Evolutionary conservation across 2,888 invertebrate species (phyloP), one percentile per base, ranked within the genome.

Genomic region (Exephanes ischioxanthus): DNA sequence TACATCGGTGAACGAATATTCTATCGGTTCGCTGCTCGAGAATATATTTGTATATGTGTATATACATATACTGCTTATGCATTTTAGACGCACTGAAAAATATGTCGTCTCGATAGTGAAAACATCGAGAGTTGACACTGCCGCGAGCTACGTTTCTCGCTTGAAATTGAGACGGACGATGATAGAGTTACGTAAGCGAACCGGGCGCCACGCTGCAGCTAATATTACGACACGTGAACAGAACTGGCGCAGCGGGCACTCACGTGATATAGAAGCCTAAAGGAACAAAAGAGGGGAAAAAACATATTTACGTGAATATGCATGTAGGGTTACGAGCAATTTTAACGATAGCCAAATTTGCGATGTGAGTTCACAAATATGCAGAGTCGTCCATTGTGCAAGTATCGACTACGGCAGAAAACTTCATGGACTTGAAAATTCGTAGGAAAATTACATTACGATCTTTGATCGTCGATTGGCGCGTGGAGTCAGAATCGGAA

Each of bases 101-200:
- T 1, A 58, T 22, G 22, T 58, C 11, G 9, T 22, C 14, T 14
- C 26, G 26, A 14, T 26, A 26, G 58, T 22, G 22, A 11, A 22
- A 26, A 26, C 58, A 58, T 58, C 58, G 26, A 26, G 26, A 14
- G 9, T 58, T 58, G 11, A 58, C 22, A 22, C 22, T 22, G 55
- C 14, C 22, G 55, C 0, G 26, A 58, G 26, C 58, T 26, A 22
- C 26, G 58, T 58, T 58, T 58, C 14, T 22, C 58, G 26, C 58
- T 26, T 26, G 58, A 22, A 58, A 58, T 22, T 58, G 58, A 58
- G 26, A 58, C 58, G 58, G 58, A 58, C 22, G 5, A 58, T 58
- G 58, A 58, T 58, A 26, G 58, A 58, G 58, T 58, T 58, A 58
- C 58, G 58, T 26, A 58, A 58, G 58, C 58, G 58, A 26, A 22